These are phyloP conservation scores for Cataglyphis altisquamis DNA, from an alignment of 2,888 invertebrate species.

Conservation along the genomic window DNA sequence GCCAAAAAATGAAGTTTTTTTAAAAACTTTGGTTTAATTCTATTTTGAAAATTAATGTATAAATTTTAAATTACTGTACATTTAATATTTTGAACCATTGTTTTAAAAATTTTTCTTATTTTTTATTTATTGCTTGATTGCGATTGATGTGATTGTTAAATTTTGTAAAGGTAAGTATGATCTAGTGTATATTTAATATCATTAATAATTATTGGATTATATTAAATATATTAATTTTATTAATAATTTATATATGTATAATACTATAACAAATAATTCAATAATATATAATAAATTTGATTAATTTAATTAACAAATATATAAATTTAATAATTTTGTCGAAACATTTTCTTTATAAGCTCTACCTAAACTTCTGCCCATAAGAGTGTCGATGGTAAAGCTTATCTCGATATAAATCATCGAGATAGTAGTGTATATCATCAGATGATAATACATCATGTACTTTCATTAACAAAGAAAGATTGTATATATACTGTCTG, in stretches of 20 bases:
- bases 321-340: not conserved
- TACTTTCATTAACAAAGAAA: not conserved
- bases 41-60: constrained; percentile 3
- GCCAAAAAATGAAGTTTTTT: constrained; percentile 70
- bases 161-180: not conserved
- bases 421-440: not conserved
- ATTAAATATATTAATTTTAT: not conserved
- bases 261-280: not conserved
- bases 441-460: not conserved
- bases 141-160: not conserved
- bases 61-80: not conserved
- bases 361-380: not conserved
- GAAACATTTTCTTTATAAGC: not conserved
- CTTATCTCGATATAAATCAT: not conserved
- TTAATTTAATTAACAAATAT: not conserved
- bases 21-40: constrained; percentile 60
- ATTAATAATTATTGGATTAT: not conserved
- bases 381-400: not conserved
- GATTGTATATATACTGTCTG: not conserved
- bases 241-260: not conserved
- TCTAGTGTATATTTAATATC: not conserved
- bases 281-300: not conserved
- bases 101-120: not conserved
- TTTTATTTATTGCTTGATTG: not conserved
- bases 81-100: not conserved